A percentile compares a stretch with the other conserved stretches of the same genome.
Conservation (phyloP, 2,797 vertebrate genomes). For the Urosaurus nigricauda region DNA sequence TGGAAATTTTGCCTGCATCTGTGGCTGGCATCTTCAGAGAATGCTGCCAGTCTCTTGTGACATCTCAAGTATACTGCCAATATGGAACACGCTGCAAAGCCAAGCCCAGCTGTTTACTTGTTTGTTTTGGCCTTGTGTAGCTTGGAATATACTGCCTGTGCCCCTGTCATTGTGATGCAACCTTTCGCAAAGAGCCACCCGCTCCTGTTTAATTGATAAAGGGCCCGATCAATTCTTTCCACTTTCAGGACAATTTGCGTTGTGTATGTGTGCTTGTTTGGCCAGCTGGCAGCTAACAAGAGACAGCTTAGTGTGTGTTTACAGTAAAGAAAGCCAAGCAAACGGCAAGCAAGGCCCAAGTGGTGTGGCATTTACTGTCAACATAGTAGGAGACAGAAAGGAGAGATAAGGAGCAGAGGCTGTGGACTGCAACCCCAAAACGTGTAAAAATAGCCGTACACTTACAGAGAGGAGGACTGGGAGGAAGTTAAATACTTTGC, state of each 20-base stretch:
- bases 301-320: slow-evolving; percentile 73
- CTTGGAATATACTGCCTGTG: not conserved
- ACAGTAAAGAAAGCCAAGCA: slow-evolving; percentile 76
- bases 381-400: slow-evolving; percentile 63
- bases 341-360: slow-evolving; percentile 62
- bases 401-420: slow-evolving; percentile 60
- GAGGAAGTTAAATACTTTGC: slow-evolving; percentile 40
- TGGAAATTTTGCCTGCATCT: no score
- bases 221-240: slow-evolving; percentile 67
- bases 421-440: slow-evolving; percentile 44
- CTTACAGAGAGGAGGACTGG: slow-evolving; percentile 25
- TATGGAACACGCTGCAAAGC: not conserved
- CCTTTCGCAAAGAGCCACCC: slow-evolving; percentile 60
- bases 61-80: not conserved
- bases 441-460: slow-evolving; percentile 23
- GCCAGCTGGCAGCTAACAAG: slow-evolving; percentile 60
- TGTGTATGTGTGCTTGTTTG: slow-evolving; percentile 47
- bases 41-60: not conserved
- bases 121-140: not conserved
- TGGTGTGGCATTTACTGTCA: slow-evolving; percentile 76
- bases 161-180: slow-evolving; percentile 22
- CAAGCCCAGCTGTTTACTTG: not conserved
- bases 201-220: slow-evolving; percentile 56
- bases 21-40: no score
- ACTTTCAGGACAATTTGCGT: slow-evolving; percentile 31